Evolutionary conservation across 2,888 invertebrate genomes (phyloP).

Genomic region (Volucella bombylans): DNA sequence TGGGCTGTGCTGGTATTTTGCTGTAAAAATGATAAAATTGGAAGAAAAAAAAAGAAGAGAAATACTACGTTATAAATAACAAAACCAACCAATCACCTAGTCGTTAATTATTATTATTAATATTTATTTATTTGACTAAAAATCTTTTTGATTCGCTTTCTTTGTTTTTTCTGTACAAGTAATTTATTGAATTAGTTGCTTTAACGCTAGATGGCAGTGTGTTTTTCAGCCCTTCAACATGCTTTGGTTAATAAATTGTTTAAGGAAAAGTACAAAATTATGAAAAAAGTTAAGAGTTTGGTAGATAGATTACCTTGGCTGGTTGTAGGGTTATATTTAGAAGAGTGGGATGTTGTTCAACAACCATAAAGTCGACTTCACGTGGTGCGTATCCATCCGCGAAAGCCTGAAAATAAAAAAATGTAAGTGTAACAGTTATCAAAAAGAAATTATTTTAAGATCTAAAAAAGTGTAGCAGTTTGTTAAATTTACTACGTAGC

Average conservation of each 20-base stretch:
- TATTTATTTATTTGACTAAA: conserved; percentile 1
- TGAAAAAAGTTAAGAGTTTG: not conserved
- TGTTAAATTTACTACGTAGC: too few species aligned
- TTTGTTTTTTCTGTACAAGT: conserved; percentile 45
- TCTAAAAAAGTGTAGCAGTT: too few species aligned
- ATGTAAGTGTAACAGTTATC: not conserved
- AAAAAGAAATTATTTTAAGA: not conserved
- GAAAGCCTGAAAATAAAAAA: conserved; percentile 85
- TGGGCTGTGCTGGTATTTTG: conserved; percentile 74
- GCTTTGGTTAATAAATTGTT: conserved; percentile 53
- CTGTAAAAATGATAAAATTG: conserved; percentile 75
- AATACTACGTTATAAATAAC: conserved; percentile 68
- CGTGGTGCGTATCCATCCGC: conserved; percentile 92
- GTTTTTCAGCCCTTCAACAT: conserved; percentile 62
- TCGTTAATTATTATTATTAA: conserved; percentile 53
- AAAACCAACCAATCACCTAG: conserved; percentile 69
- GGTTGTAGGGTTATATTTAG: conserved; percentile 91
- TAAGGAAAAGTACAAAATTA: conserved; percentile 11
- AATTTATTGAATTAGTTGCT: conserved; percentile 11
- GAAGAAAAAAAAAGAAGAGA: conserved; percentile 66
- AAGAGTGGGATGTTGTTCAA: conserved; percentile 92
- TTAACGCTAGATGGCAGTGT: conserved; percentile 70
- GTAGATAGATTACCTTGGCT: conserved; percentile 85
- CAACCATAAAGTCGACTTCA: conserved; percentile 93
- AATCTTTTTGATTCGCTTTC: conserved; percentile 6